Base-by-base conservation (phyloP, 2,113 vertebrate genomes). In the Loxodonta africana region DNA sequence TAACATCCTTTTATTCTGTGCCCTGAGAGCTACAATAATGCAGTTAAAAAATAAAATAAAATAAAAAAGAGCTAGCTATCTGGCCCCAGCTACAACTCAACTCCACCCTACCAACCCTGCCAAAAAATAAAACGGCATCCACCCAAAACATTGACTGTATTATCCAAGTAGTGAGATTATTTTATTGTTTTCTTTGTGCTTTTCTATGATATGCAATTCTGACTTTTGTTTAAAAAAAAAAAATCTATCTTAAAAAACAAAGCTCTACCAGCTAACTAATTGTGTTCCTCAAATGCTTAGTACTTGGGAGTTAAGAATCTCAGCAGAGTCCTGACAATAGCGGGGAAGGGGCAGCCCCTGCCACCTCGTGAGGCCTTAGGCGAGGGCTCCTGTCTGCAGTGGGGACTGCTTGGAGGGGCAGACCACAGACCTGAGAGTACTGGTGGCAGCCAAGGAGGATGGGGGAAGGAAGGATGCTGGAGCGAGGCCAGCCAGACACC, bases 1-100 rank as follows among this genome's bases (percentile, higher is more conserved):
- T 88, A 90, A 92, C 90, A 90, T 95, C 60, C 46, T 94, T 90
- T 88, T 90, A 83, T 94, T 74, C 73, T 65, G 53, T 83, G 41
- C 84, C 60, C 90, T 93, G 37, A 92, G 46, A 96, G 28, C 83
- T 89, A 94, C 83, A 41, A 65, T 92, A 81, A 84, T 33, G 95
- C 76, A 33, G 44, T 86, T 94, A 63, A 30, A 77, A 92, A n/a
- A 53, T 12, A 2, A 2, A 71, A 44, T 12, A 53, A 90, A 78
- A 44, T 44, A 28, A 76, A 74, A 87, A 84, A 83, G 62, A 69
- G 3, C 26, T 93, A 69, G 3, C 26, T 93, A 10, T 87, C 57
- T 77, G 69, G 33, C 51, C 37, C 51, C 81, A 88, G 28, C 62
- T 82, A 93, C 71, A 83, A 90, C 90, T 97, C 67, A 93, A 51